These are phyloP conservation scores for Petrosia ficiformis DNA, from an alignment of 37 sponge, comb jelly and placozoan species.

Conservation along the genomic window DNA sequence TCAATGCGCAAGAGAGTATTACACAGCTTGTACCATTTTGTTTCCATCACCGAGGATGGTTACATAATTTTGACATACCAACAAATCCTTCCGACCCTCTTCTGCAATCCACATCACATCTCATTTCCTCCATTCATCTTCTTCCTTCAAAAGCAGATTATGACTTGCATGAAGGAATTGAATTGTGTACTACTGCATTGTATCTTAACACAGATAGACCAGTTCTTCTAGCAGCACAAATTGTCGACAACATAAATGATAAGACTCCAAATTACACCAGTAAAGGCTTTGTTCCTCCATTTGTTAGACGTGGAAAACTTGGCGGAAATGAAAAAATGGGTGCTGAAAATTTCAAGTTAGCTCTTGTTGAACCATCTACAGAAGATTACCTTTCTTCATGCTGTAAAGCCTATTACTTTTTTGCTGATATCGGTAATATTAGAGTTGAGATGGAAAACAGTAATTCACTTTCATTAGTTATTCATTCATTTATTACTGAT, in stretches of 20 bases:
- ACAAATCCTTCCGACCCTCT: background rate
- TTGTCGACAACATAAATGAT: background rate
- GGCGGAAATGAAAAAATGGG: background rate
- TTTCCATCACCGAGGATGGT: slow-evolving; percentile 1
- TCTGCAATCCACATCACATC: background rate
- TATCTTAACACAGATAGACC: background rate
- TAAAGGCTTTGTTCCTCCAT: background rate
- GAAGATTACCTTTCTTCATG: too few species aligned
- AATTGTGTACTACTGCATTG: slow-evolving; percentile 11
- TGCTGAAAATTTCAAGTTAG: background rate
- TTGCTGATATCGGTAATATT: background rate
- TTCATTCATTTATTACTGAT: background rate
- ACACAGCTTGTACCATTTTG: background rate
- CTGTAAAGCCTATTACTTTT: too few species aligned
- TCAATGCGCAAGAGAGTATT: background rate
- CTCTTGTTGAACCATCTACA: background rate
- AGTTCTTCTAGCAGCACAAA: slow-evolving; percentile 10
- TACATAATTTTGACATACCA: background rate
- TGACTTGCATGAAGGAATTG: slow-evolving; percentile 25
- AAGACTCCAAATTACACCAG: too few species aligned
- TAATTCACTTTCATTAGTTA: background rate
- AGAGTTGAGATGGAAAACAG: background rate
- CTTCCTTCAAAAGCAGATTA: slow-evolving; percentile 23
- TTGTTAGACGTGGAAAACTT: background rate
- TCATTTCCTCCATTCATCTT: slow-evolving; percentile 4